phyloP scores from a whole-genome alignment of 2,888 invertebrate species.

The Stenolophus ochropezus region DNA sequence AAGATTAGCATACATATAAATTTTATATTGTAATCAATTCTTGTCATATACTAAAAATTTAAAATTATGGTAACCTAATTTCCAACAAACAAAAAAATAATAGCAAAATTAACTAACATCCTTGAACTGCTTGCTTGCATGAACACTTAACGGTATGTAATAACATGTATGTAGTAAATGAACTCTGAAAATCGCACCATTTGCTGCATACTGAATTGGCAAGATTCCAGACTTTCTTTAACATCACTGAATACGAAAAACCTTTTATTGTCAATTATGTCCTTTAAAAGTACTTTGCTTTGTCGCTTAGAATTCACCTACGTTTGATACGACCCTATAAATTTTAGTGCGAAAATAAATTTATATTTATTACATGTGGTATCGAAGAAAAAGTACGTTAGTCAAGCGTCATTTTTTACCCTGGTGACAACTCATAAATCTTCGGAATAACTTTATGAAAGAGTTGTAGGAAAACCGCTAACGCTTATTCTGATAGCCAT shows the following conservation, averaged over 20 bases:
- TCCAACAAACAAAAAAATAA: no score
- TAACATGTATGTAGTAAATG: no score
- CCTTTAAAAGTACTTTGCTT: not conserved
- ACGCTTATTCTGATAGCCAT: not conserved
- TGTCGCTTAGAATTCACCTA: not conserved
- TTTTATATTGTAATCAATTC: no score
- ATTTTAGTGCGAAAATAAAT: not conserved
- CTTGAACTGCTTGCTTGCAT: no score
- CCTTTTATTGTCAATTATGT: not conserved
- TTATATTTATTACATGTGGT: not conserved
- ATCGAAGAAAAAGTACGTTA: not conserved
- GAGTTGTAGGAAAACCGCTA: not conserved
- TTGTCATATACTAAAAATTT: no score
- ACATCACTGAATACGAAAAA: not conserved
- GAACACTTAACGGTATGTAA: no score
- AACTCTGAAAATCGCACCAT: no score
- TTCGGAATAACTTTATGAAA: constrained; percentile 1
- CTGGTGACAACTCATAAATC: constrained; percentile 25
- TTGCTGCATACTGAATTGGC: not conserved
- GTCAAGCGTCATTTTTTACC: not conserved
- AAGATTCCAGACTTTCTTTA: not conserved
- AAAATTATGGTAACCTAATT: no score
- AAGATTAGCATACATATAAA: no score
- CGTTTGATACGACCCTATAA: not conserved
- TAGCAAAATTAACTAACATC: no score